Base-by-base conservation (phyloP, 1,140 invertebrate species). In the Leptopilina clavipes region DNA sequence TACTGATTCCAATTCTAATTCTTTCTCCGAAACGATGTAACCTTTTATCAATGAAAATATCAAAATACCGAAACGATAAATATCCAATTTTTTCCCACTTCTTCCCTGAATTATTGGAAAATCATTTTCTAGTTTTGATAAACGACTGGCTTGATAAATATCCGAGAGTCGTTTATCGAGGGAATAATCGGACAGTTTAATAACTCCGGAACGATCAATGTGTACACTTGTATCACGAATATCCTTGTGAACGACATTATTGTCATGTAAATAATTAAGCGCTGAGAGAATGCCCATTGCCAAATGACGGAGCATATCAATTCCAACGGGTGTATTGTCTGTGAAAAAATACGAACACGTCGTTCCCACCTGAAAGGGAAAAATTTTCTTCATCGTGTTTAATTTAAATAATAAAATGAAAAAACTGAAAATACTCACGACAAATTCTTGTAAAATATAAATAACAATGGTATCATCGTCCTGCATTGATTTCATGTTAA, bases 171-270 rank as follows among this genome's bases (percentile, higher is more conserved):
- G 91, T 87, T 92, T 93, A 59, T 96, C 93, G 54, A 96, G 86
- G 71, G 94, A 94, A 86, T 93, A 96, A 89, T 96, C 94, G 6
- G 92, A 91, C 25, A 96, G 83, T 84, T 92, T 92, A 31, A 94
- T 88, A 25, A 85, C 72, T 40, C 92, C 93, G 37, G 83, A 85
- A n/a, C 90, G 89, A 81, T 93, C 92, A 76, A 95, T 91, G 82
- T 94, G 94, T 48, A 95, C 91, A 81, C 92, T 94, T 10, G 92
- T 91, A 71, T 93, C 92, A 14, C 93, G 88, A 9, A 97, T 84
- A 89, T 95, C 93, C 84, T 94, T 95, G 86, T 97, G 95, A 0
- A 95, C 94, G 9, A 96, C 93, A 82, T 94, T 94, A 84, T 96
- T 96, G 59, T 92, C 90, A 84, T 97, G 96, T 12, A 97, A 88